These are phyloP conservation scores for Anguilla japonica DNA, from an alignment of 2,113 vertebrate species.

Conservation along the genomic window DNA sequence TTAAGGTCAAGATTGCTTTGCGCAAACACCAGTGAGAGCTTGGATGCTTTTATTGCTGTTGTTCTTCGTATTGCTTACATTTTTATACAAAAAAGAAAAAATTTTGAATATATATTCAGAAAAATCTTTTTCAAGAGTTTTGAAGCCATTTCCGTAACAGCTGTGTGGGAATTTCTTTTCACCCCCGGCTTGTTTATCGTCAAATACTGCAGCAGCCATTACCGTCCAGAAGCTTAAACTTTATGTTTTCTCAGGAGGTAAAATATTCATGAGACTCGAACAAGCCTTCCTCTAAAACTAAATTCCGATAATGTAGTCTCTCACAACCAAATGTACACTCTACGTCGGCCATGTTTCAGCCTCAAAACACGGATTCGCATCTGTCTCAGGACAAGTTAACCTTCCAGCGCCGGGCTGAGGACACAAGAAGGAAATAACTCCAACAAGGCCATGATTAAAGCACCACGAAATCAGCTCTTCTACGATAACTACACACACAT, in stretches of 20 bases:
- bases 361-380: not conserved
- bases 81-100: not conserved
- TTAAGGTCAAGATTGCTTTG: not conserved
- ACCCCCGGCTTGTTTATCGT: not conserved
- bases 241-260: not conserved
- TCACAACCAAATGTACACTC: not conserved
- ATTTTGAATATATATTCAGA: too few species aligned
- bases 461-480: not conserved
- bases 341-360: not conserved
- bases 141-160: not conserved
- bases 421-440: not conserved
- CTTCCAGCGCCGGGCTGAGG: not conserved
- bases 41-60: not conserved
- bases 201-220: not conserved
- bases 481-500: not conserved
- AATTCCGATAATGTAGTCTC: not conserved
- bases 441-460: not conserved
- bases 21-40: not conserved
- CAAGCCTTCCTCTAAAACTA: not conserved
- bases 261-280: not conserved
- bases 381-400: not conserved
- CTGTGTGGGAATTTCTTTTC: not conserved
- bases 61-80: too few species aligned
- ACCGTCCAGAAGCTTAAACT: not conserved
- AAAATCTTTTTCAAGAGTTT: too few species aligned